Evolutionary conservation across 2,888 invertebrate genomes (phyloP).

Genomic region (Melinopterus prodromus): DNA sequence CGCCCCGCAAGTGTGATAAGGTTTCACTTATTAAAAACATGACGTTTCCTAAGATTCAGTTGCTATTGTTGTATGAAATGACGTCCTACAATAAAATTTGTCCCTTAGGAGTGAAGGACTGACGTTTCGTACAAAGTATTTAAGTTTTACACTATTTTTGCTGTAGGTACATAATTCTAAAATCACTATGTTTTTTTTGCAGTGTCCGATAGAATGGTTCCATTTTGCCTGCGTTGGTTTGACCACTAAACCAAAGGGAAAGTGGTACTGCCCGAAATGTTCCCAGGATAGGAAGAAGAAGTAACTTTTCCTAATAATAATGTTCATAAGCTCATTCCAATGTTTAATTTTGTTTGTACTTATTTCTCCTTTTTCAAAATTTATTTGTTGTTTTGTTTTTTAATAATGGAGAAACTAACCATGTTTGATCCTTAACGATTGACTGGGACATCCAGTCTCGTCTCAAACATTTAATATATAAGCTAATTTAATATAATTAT

Average conservation of each 20-base stretch:
- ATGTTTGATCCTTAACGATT: not conserved
- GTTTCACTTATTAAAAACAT: no score
- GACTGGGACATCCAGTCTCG: no score
- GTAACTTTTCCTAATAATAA: constrained; percentile 59
- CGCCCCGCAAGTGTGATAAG: no score
- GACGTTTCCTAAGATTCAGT: no score
- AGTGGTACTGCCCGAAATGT: constrained; percentile 96
- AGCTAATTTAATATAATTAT: not conserved
- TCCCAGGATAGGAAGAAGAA: constrained; percentile 82
- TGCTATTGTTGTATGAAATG: no score
- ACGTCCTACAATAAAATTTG: no score
- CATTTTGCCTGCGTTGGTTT: constrained; percentile 94
- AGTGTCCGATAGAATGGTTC: constrained; percentile 94
- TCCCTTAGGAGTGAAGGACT: no score
- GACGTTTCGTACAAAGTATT: no score
- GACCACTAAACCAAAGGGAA: constrained; percentile 91
- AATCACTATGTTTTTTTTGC: constrained; percentile 49
- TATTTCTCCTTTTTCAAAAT: not conserved
- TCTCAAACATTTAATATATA: not conserved
- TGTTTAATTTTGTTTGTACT: not conserved
- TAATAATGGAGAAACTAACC: not conserved
- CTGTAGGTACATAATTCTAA: not conserved
- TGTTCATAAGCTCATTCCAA: not conserved
- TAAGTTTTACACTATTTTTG: no score
- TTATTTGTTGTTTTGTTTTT: not conserved